A percentile compares a stretch with the other conserved stretches of the same genome.
phyloP scores from a whole-genome alignment of 2,113 vertebrate genomes.

The Enhydra lutris region DNA sequence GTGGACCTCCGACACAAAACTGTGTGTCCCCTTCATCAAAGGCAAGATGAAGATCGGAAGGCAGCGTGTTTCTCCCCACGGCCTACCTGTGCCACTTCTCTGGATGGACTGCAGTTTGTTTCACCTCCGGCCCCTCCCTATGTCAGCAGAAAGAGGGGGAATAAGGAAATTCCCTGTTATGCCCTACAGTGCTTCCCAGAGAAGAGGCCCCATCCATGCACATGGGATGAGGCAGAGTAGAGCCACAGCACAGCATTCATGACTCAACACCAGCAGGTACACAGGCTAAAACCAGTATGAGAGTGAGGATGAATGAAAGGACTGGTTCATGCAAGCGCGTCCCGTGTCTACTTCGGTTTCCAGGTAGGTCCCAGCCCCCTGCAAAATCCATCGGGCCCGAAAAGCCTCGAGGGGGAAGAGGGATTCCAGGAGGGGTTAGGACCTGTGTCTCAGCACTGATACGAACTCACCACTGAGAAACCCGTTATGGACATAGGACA shows the following conservation, averaged over 20 bases:
- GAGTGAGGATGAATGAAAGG: background rate
- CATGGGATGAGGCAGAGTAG: slow-evolving; percentile 44
- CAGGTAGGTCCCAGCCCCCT: background rate
- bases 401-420: background rate
- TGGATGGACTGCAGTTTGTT: slow-evolving; percentile 66
- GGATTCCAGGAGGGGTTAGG: background rate
- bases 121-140: slow-evolving; percentile 71
- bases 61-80: slow-evolving; percentile 36
- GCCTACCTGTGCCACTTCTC: slow-evolving; percentile 73
- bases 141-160: slow-evolving; percentile 69
- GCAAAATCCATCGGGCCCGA: background rate
- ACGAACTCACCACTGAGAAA: background rate
- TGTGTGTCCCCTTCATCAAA: background rate
- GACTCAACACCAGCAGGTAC: background rate
- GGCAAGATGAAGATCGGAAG: background rate
- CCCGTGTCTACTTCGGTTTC: background rate
- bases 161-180: slow-evolving; percentile 71
- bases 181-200: slow-evolving; percentile 38
- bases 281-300: background rate
- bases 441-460: background rate
- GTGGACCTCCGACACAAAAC: background rate
- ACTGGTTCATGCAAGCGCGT: background rate
- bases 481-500: background rate
- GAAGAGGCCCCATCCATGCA: slow-evolving; percentile 55
- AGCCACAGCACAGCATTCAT: background rate